Evolutionary conservation across 2,797 vertebrate species (phyloP).

Genomic region (Pogonophryne albipinna): DNA sequence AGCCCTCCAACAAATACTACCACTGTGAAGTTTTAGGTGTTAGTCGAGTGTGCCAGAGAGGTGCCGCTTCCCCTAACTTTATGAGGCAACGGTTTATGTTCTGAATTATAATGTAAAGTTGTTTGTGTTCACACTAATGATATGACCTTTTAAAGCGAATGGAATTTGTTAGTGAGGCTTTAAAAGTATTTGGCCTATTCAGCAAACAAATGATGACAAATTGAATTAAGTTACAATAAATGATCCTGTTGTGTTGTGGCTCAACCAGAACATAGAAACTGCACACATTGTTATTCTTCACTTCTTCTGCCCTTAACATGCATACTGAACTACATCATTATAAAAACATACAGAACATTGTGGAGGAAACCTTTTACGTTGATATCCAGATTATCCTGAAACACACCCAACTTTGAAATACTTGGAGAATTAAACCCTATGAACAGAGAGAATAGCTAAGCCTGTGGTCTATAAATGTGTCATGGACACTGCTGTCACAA

Average conservation of each 20-base stretch:
- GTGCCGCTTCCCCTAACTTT: background rate
- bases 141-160: background rate
- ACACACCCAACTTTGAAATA: background rate
- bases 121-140: background rate
- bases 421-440: background rate
- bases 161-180: background rate
- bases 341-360: background rate
- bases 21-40: background rate
- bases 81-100: background rate
- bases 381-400: background rate
- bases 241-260: background rate
- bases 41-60: background rate
- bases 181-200: background rate
- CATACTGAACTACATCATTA: background rate
- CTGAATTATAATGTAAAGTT: background rate
- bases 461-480: background rate
- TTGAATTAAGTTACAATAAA: background rate
- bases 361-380: background rate
- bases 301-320: background rate
- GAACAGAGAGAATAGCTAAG: background rate
- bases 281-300: background rate
- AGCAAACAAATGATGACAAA: background rate
- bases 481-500: conserved; percentile 11
- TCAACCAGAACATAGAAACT: background rate
- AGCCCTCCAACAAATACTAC: background rate